Evolutionary conservation across 1,140 invertebrate genomes (phyloP).

Genomic region (Apis cerana): DNA sequence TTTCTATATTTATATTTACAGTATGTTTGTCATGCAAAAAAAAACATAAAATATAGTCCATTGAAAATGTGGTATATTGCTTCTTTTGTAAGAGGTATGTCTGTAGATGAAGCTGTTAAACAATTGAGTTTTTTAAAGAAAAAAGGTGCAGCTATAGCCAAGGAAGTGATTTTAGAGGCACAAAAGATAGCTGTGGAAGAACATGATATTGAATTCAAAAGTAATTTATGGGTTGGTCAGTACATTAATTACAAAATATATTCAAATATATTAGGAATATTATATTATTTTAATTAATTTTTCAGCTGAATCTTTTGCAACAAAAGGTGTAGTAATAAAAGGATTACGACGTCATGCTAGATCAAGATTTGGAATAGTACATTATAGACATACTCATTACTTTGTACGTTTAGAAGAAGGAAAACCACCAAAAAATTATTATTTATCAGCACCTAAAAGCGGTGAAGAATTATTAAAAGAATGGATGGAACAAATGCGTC

Average conservation of each 20-base stretch:
- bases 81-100: constrained; percentile 92
- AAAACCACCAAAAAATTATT: constrained; percentile 91
- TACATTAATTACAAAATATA: constrained; percentile 62
- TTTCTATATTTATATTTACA: constrained; percentile 79
- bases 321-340: constrained; percentile 89
- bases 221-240: constrained; percentile 98
- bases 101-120: constrained; percentile 95
- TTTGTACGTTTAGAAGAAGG: constrained; percentile 96
- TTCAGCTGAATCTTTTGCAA: constrained; percentile 92
- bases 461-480: constrained; percentile 88
- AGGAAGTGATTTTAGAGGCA: constrained; percentile 93
- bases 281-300: constrained; percentile 41
- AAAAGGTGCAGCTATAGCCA: constrained; percentile 91
- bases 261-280: neutral
- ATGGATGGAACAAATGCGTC: constrained; percentile 87
- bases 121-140: constrained; percentile 92
- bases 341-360: constrained; percentile 92
- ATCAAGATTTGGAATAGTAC: constrained; percentile 85
- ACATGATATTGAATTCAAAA: constrained; percentile 97
- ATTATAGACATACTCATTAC: constrained; percentile 93
- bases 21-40: constrained; percentile 92
- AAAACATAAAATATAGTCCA: constrained; percentile 93
- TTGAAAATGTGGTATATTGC: constrained; percentile 97
- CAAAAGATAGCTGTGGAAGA: constrained; percentile 92
- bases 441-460: constrained; percentile 84